These are phyloP conservation scores for Gallinago paraguaiae DNA, from an alignment of 2,113 vertebrate species.

Conservation along the genomic window DNA sequence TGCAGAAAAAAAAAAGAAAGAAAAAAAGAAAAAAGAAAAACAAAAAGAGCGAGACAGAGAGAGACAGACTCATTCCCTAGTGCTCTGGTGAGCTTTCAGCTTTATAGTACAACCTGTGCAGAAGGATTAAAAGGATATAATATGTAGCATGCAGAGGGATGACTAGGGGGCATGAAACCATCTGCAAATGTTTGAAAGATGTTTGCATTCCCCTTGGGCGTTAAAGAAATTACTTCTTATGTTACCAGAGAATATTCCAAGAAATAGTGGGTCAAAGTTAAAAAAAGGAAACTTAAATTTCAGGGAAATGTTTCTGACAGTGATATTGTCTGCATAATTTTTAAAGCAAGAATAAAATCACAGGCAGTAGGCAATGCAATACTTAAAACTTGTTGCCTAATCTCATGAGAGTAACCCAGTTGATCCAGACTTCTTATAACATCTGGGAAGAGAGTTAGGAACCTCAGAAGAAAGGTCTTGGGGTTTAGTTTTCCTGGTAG, in stretches of 20 bases:
- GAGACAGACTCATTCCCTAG: not conserved
- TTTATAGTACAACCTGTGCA: constrained; percentile 16
- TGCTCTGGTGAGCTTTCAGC: not conserved
- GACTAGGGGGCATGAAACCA: constrained; percentile 29
- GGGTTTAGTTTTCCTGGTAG: not conserved
- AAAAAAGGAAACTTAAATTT: constrained; percentile 12
- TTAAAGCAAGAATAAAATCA: not conserved
- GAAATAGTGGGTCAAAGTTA: constrained; percentile 21
- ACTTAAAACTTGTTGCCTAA: not conserved
- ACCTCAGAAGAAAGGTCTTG: not conserved
- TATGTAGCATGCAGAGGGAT: constrained; percentile 1
- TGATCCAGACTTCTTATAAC: not conserved
- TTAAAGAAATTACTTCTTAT: constrained; percentile 22
- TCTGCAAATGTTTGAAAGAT: constrained; percentile 47
- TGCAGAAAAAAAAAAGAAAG: not conserved
- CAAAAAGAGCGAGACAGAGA: not conserved
- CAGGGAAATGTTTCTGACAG: not conserved
- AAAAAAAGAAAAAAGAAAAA: rapidly evolving
- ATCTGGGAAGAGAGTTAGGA: not conserved
- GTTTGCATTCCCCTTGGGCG: not conserved
- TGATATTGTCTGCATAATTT: not conserved
- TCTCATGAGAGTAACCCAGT: not conserved
- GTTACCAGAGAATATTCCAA: not conserved
- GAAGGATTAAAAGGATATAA: constrained; percentile 32
- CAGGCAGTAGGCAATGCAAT: not conserved